These are phyloP conservation scores for Oreotrochilus melanogaster DNA, from an alignment of 2,113 vertebrate species.

Conservation along the genomic window DNA sequence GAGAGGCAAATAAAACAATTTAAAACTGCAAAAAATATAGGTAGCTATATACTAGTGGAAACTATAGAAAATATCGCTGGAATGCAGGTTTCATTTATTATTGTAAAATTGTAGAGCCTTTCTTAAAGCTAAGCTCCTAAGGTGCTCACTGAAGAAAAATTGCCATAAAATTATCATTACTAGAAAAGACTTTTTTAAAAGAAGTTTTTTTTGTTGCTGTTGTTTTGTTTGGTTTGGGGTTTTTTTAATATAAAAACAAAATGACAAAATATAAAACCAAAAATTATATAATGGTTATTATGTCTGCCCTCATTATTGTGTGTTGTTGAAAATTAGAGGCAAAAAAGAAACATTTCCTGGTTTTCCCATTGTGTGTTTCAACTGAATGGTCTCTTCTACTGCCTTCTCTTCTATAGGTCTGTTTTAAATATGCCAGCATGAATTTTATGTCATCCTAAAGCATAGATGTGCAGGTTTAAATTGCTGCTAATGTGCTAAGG, in stretches of 20 bases:
- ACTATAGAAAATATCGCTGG: not conserved
- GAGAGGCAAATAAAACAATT: not conserved
- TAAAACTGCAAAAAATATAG: not conserved
- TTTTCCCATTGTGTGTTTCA: not conserved
- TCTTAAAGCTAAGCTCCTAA: not conserved
- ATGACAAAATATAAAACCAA: too few relatives aligned
- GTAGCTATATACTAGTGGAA: not conserved
- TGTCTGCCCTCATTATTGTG: not conserved
- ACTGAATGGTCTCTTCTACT: not conserved
- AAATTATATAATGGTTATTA: not conserved
- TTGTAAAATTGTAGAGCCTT: not conserved
- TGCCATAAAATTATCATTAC: too few relatives aligned
- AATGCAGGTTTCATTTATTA: not conserved
- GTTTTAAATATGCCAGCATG: not conserved
- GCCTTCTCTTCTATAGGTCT: not conserved
- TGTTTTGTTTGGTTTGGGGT: too few relatives aligned
- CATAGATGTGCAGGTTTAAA: not conserved
- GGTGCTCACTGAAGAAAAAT: not conserved
- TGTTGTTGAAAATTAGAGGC: not conserved
- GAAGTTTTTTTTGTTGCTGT: not conserved
- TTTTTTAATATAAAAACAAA: too few relatives aligned
- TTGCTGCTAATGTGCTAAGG: not conserved
- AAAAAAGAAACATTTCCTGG: not conserved
- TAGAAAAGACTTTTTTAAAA: not conserved
- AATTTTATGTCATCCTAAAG: not conserved